phyloP scores from a whole-genome alignment of 2,797 vertebrate genomes.

The Pyrrhura leucotis region DNA sequence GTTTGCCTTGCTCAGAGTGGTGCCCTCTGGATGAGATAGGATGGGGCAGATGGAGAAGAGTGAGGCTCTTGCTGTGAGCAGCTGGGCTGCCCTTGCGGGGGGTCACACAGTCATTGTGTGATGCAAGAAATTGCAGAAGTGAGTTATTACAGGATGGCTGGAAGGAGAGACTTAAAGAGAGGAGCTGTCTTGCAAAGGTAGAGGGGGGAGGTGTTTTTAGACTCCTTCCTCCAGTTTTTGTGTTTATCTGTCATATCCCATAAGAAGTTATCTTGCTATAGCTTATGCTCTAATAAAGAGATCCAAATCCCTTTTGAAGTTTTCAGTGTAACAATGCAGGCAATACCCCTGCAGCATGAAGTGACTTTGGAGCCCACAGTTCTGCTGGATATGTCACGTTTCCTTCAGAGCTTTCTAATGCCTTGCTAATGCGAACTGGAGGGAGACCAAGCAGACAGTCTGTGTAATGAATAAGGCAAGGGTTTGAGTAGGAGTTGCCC shows the following conservation, averaged over 20 bases:
- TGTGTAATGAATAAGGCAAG: not conserved
- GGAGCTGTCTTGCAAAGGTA: not conserved
- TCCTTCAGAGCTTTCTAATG: not conserved
- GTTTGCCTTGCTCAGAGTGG: not conserved
- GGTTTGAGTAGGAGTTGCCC: not conserved
- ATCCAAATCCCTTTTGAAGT: not conserved
- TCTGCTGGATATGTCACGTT: fast-evolving
- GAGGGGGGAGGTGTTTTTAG: not conserved
- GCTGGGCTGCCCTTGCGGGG: not conserved
- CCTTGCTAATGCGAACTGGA: fast-evolving
- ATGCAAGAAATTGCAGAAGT: not conserved
- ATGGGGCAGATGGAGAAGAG: not conserved
- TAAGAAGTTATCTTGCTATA: not conserved
- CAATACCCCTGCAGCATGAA: fast-evolving
- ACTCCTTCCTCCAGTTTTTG: not conserved
- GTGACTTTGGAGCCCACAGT: fast-evolving
- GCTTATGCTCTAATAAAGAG: not conserved
- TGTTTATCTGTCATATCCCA: not conserved
- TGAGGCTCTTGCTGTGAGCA: not conserved
- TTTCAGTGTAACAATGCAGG: not conserved
- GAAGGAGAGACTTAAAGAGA: not conserved
- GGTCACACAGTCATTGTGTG: fast-evolving
- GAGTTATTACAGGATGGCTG: not conserved
- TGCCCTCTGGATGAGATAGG: not conserved
- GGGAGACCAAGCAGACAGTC: not conserved